A percentile compares a stretch with the other conserved stretches of the same genome.
Evolutionary conservation across 2,113 vertebrate species (phyloP).

Genomic region (Meles meles): DNA sequence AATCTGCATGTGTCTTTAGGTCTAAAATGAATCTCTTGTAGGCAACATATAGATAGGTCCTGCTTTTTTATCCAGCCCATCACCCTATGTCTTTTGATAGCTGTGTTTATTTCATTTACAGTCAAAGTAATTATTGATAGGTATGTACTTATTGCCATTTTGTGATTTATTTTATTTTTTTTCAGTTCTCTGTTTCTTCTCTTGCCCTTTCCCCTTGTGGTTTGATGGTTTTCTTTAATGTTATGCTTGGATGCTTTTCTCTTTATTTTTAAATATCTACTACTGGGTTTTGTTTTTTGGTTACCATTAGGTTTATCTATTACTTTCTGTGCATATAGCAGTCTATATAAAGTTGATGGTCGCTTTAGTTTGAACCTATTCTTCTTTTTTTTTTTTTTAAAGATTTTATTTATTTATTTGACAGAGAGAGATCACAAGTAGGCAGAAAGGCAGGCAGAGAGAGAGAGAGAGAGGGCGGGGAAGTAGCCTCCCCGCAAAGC

Average conservation of each 20-base stretch:
- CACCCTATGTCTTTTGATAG: not conserved
- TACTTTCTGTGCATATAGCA: not conserved
- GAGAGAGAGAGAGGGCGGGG: accelerated
- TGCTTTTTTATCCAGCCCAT: not conserved
- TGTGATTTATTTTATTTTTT: not conserved
- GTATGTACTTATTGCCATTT: not conserved
- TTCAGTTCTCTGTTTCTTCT: not conserved
- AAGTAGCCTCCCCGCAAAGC: too few species aligned
- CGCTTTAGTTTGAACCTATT: not conserved
- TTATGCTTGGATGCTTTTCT: not conserved
- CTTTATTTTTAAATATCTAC: not conserved
- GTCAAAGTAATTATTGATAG: not conserved
- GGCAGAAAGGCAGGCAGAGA: too few species aligned
- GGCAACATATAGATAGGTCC: not conserved
- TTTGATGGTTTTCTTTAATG: not conserved
- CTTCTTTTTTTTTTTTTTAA: not conserved
- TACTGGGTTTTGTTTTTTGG: not conserved
- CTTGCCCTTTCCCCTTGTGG: not conserved
- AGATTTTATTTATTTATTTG: too few species aligned
- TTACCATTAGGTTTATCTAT: not conserved
- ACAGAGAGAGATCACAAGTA: too few species aligned
- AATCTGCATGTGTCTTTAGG: not conserved
- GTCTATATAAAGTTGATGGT: not conserved
- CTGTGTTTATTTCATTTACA: not conserved
- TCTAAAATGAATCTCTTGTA: not conserved